Percentiles rank a stretch among this genome's conserved stretches.
Conservation (phyloP, 2,113 vertebrate species). For the Pyxicephalus adspersus region DNA sequence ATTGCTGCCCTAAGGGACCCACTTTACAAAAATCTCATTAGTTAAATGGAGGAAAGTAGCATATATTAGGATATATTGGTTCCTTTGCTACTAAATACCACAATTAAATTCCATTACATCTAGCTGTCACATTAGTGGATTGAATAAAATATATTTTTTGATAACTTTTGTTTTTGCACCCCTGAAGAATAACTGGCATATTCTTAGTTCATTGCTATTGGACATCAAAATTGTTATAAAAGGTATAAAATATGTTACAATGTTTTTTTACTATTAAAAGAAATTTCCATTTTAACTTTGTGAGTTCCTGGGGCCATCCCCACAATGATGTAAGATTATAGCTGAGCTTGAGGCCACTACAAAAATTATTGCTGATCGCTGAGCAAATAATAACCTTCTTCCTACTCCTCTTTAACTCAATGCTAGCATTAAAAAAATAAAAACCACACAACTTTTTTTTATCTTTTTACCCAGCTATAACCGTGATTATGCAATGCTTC, state of each 20-base stretch:
- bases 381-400: too few relatives aligned
- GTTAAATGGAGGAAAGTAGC: slow-evolving; percentile 39
- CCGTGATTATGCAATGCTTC: too few relatives aligned
- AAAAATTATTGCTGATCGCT: too few relatives aligned
- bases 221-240: not conserved
- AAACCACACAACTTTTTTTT: too few relatives aligned
- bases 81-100: slow-evolving; percentile 43
- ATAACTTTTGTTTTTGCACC: slow-evolving; percentile 2
- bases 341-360: too few relatives aligned
- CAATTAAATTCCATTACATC: slow-evolving; percentile 50
- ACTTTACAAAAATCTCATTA: slow-evolving; percentile 56
- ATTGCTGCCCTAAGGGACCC: slow-evolving; percentile 31
- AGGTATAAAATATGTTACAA: not conserved
- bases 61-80: slow-evolving; percentile 47
- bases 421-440: too few relatives aligned
- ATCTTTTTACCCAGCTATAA: too few relatives aligned
- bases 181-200: not conserved
- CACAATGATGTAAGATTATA: too few relatives aligned
- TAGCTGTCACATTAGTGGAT: slow-evolving; percentile 36
- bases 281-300: too few relatives aligned
- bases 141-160: slow-evolving; percentile 4
- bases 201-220: not conserved
- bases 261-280: too few relatives aligned
- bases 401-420: too few relatives aligned
- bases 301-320: too few relatives aligned